A percentile compares a stretch with the other conserved stretches of the same genome.
phyloP scores from a whole-genome alignment of 1,140 invertebrate genomes.

The Scaptomyza graminum region DNA sequence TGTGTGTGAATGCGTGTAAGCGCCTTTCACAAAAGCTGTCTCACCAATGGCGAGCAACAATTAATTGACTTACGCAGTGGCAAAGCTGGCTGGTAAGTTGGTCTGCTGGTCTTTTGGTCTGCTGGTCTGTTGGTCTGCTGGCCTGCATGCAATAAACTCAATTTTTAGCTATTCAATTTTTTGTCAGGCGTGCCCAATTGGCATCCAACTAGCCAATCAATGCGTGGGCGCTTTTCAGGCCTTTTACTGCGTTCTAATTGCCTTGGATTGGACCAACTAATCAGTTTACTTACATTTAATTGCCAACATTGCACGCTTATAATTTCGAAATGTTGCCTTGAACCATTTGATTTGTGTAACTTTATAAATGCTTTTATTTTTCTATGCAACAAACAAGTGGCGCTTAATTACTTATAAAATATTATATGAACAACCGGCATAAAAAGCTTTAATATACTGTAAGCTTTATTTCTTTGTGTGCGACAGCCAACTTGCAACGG shows the following conservation, averaged over 20 bases:
- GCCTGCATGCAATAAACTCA: slow-evolving; percentile 57
- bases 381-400: slow-evolving; percentile 35
- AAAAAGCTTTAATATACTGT: slow-evolving; percentile 34
- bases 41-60: slow-evolving; percentile 76
- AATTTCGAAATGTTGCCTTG: slow-evolving; percentile 61
- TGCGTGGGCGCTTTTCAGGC: slow-evolving; percentile 57
- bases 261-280: slow-evolving; percentile 37
- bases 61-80: slow-evolving; percentile 74
- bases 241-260: slow-evolving; percentile 71
- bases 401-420: slow-evolving; percentile 1
- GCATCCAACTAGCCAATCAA: slow-evolving; percentile 22
- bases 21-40: slow-evolving; percentile 76
- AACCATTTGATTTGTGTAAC: slow-evolving; percentile 51
- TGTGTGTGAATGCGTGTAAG: not conserved
- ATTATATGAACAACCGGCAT: not conserved
- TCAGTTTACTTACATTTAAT: slow-evolving; percentile 38
- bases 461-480: slow-evolving; percentile 14
- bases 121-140: not conserved
- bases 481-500: slow-evolving; percentile 22
- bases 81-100: slow-evolving; percentile 7
- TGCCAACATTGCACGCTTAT: slow-evolving; percentile 34
- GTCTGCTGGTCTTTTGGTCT: too few relatives aligned
- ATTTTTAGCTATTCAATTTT: slow-evolving; percentile 19
- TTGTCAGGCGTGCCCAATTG: slow-evolving; percentile 36
- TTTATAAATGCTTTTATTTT: not conserved